These are phyloP conservation scores for Poliocrania exsul DNA, from an alignment of 2,797 vertebrate genomes.

Conservation along the genomic window DNA sequence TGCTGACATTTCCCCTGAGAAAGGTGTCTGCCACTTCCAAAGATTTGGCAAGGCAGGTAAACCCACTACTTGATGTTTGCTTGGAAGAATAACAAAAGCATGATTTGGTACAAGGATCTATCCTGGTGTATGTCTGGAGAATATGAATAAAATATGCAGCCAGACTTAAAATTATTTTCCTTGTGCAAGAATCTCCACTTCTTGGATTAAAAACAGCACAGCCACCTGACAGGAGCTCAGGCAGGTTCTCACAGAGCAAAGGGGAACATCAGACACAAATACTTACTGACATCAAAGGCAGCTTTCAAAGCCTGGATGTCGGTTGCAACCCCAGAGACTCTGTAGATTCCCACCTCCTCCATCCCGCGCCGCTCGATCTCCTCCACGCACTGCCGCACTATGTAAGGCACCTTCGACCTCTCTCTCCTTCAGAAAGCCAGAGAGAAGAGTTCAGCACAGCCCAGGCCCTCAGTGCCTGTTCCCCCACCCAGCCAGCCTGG, in stretches of 20 bases:
- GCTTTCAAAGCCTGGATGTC: constrained; percentile 93
- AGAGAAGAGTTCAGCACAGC: neutral
- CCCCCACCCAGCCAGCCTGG: neutral
- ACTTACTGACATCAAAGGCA: constrained; percentile 93
- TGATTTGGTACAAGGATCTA: neutral
- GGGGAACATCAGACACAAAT: neutral
- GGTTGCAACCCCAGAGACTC: constrained; percentile 92
- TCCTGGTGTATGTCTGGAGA: fast-evolving
- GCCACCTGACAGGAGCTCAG: neutral
- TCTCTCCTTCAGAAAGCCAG: constrained; percentile 79
- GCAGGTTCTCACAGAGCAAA: neutral
- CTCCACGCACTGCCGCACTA: constrained; percentile 93
- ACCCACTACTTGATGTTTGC: neutral
- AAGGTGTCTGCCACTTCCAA: neutral
- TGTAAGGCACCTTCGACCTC: constrained; percentile 93
- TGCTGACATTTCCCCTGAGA: neutral
- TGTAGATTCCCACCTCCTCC: constrained; percentile 96
- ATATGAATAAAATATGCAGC: neutral
- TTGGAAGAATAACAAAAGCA: neutral
- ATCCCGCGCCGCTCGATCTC: constrained; percentile 93
- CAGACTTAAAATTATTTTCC: neutral
- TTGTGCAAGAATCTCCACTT: neutral
- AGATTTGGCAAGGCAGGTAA: neutral
- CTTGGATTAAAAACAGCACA: neutral
- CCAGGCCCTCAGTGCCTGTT: fast-evolving